phyloP scores from a whole-genome alignment of 2,888 invertebrate genomes.

The Flabesymbios commensalis region DNA sequence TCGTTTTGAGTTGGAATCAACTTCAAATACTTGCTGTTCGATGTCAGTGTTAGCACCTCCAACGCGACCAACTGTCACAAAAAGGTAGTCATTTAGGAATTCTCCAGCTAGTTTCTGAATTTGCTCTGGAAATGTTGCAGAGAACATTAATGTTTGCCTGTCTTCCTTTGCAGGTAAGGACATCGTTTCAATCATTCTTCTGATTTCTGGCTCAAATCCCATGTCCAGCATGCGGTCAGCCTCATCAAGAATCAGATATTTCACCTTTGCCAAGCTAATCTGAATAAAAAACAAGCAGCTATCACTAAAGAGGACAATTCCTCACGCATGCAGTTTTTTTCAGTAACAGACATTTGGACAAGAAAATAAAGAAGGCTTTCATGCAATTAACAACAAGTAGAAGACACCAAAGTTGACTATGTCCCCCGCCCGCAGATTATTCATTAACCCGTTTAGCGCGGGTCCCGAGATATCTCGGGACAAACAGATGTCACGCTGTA shows the following conservation, averaged over 20 bases:
- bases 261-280: constrained; percentile 66
- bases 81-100: constrained; percentile 76
- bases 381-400: too few species aligned
- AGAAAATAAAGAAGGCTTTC: too few species aligned
- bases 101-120: constrained; percentile 79
- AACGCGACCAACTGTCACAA: constrained; percentile 75
- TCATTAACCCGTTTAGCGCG: too few species aligned
- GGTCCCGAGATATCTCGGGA: too few species aligned
- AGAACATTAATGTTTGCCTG: constrained; percentile 73
- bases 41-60: constrained; percentile 93
- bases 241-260: constrained; percentile 78
- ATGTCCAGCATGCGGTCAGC: constrained; percentile 81
- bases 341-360: neutral
- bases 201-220: constrained; percentile 67
- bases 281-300: too few species aligned
- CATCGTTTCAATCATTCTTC: constrained; percentile 46
- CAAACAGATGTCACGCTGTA: too few species aligned
- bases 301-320: neutral
- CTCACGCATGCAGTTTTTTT: neutral
- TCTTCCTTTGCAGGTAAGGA: constrained; percentile 54
- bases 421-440: too few species aligned
- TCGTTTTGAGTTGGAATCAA: constrained; percentile 74
- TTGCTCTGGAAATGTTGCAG: constrained; percentile 75
- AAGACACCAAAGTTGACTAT: too few species aligned
- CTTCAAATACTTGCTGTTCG: constrained; percentile 70